phyloP scores from a whole-genome alignment of 1,140 invertebrate species.

The Aphis gossypii region DNA sequence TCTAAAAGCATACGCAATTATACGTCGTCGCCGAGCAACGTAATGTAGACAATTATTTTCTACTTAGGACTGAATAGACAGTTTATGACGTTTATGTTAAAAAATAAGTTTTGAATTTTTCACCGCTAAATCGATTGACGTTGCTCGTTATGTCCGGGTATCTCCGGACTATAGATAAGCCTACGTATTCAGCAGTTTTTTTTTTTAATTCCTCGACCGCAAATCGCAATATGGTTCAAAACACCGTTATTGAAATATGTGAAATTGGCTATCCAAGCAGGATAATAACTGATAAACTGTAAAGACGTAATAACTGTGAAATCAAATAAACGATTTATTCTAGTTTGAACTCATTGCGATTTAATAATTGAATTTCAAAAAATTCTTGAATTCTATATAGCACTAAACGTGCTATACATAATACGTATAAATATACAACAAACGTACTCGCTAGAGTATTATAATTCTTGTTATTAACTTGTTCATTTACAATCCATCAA shows the following conservation, averaged over 20 bases:
- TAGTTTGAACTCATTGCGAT: not conserved
- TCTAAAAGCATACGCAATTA: not conserved
- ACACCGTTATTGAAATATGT: conserved; percentile 31
- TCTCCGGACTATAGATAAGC: not conserved
- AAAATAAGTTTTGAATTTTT: not conserved
- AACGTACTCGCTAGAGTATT: not conserved
- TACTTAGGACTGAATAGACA: not conserved
- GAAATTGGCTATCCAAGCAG: not conserved
- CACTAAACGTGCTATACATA: not conserved
- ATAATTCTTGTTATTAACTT: not conserved
- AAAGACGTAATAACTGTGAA: conserved; percentile 21
- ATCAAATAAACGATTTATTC: not conserved
- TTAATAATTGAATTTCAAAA: not conserved
- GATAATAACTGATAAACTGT: not conserved
- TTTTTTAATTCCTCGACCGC: not conserved
- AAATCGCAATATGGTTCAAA: conserved; percentile 11
- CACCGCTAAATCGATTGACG: not conserved
- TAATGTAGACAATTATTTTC: conserved; percentile 7
- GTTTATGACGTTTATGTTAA: not conserved
- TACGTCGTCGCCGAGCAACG: not conserved
- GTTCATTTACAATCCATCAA: not conserved
- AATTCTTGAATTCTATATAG: not conserved
- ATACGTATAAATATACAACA: not conserved
- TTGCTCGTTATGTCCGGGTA: not conserved
- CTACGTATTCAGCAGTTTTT: not conserved